A percentile compares a stretch with the other conserved stretches of the same genome.
Conservation (phyloP, 2,888 invertebrate genomes). For the Thecocarcelia acutangulata region DNA sequence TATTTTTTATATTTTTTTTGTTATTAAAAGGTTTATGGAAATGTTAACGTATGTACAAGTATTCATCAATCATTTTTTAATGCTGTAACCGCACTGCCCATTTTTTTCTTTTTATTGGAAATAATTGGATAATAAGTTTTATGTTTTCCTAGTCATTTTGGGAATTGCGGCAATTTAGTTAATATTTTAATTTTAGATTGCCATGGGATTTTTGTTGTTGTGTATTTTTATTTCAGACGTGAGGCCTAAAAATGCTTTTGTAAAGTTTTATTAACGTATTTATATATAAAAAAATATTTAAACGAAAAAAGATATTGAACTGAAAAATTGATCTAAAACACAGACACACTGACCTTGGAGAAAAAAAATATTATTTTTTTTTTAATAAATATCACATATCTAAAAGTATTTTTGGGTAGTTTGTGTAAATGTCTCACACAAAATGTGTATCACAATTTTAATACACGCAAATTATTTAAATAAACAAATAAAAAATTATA, state of each 20-base stretch:
- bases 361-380: background rate
- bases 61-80: too few relatives aligned
- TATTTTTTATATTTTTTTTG: too few relatives aligned
- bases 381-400: slow-evolving; percentile 9
- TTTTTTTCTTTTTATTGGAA: too few relatives aligned
- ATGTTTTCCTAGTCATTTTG: too few relatives aligned
- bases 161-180: too few relatives aligned
- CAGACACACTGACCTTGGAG: slow-evolving; percentile 9
- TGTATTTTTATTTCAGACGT: background rate
- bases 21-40: too few relatives aligned
- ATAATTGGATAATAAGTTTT: too few relatives aligned
- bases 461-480: slow-evolving; percentile 36
- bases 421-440: too few relatives aligned
- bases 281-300: background rate
- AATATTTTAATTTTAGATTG: too few relatives aligned
- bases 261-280: background rate
- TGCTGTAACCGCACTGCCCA: too few relatives aligned
- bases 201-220: too few relatives aligned
- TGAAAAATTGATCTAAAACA: slow-evolving; percentile 5
- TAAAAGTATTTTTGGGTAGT: background rate
- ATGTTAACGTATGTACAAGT: too few relatives aligned
- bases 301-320: background rate
- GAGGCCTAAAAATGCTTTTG: background rate
- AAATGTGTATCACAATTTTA: background rate
- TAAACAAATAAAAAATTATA: slow-evolving; percentile 4